phyloP scores from a whole-genome alignment of 2,888 invertebrate species.

The Heliconius sara region DNA sequence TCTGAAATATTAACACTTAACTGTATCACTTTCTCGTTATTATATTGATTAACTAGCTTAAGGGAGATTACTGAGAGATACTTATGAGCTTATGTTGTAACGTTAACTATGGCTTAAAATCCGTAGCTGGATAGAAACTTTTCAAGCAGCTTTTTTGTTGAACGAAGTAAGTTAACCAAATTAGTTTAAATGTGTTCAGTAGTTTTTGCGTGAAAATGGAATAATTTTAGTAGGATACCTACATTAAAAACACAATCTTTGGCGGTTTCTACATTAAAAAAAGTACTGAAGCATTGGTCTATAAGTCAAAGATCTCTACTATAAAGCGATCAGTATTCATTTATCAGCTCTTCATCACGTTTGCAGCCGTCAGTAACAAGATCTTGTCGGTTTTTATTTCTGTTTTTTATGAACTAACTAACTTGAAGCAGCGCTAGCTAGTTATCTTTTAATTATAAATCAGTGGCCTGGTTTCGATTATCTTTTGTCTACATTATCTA shows the following conservation, averaged over 20 bases:
- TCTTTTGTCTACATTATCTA: slow-evolving; percentile 18
- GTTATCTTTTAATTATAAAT: slow-evolving; percentile 36
- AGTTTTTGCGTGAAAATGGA: no score
- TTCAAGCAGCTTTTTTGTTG: neutral
- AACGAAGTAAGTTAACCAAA: neutral
- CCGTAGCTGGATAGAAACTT: neutral
- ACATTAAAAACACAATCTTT: neutral
- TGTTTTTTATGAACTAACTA: slow-evolving; percentile 9
- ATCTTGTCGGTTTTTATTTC: slow-evolving; percentile 15
- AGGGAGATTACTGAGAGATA: neutral
- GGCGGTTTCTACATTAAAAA: slow-evolving; percentile 8
- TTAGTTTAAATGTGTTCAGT: neutral
- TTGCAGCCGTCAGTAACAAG: slow-evolving; percentile 22
- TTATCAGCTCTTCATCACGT: slow-evolving; percentile 34
- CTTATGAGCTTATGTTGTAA: slow-evolving; percentile 8
- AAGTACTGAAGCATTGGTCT: slow-evolving; percentile 19
- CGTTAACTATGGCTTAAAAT: neutral
- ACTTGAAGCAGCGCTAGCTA: slow-evolving; percentile 21
- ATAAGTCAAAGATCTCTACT: slow-evolving; percentile 16
- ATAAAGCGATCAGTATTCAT: slow-evolving; percentile 21
- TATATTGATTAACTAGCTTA: neutral
- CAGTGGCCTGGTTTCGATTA: slow-evolving; percentile 37
- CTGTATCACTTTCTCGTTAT: neutral
- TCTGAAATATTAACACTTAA: neutral
- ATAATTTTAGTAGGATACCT: no score